Conservation (phyloP, 1,140 invertebrate species). For the Heterodera schachtii region DNA sequence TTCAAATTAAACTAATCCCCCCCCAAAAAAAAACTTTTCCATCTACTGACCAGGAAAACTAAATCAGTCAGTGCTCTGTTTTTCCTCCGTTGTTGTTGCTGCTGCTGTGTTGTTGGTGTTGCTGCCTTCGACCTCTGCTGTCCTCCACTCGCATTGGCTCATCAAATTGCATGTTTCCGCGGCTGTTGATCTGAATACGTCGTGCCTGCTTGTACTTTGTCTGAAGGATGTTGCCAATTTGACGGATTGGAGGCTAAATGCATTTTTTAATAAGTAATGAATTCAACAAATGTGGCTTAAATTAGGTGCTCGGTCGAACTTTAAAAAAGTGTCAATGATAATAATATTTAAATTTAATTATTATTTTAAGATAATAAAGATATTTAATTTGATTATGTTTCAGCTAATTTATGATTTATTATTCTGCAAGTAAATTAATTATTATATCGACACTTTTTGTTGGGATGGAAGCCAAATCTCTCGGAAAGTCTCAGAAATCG, state of each 20-base stretch:
- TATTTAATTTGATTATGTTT: no score
- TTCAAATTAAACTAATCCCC: no score
- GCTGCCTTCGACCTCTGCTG: neutral
- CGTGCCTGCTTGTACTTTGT: conserved; percentile 45
- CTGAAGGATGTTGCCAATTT: conserved; percentile 66
- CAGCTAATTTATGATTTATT: no score
- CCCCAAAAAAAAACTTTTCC: neutral
- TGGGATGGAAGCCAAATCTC: no score
- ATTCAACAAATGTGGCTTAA: no score
- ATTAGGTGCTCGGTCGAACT: no score
- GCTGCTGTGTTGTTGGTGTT: conserved; percentile 16
- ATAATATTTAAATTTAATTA: no score
- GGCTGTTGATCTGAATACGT: conserved; percentile 53
- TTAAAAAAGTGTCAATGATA: no score
- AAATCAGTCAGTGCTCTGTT: conserved; percentile 69
- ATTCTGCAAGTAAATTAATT: no score
- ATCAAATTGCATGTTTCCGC: conserved; percentile 59
- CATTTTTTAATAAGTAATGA: neutral
- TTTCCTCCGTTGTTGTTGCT: conserved; percentile 45
- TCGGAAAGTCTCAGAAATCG: no score
- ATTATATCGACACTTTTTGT: no score
- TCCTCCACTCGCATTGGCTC: neutral
- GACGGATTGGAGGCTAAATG: conserved; percentile 36
- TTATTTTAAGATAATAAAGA: no score
- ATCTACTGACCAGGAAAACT: conserved; percentile 75